A percentile compares a stretch with the other conserved stretches of the same genome.
These are phyloP conservation scores for Nysson spinosus DNA, from an alignment of 2,888 invertebrate species.

Conservation along the genomic window DNA sequence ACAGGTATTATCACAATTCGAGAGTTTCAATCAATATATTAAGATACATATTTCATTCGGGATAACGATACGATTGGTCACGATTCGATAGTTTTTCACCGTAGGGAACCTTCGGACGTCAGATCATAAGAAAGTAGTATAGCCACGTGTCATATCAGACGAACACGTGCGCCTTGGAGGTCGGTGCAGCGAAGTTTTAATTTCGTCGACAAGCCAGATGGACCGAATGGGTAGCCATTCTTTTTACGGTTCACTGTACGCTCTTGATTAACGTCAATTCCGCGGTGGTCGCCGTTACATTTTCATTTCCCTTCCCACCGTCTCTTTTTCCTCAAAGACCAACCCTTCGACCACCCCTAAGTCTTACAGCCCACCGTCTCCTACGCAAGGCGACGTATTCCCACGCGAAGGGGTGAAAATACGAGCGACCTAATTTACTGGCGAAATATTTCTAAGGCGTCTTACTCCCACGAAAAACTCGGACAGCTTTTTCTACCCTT, in stretches of 20 bases:
- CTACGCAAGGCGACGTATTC: neutral
- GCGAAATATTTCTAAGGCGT: slow-evolving; percentile 16
- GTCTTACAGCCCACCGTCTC: too few relatives aligned
- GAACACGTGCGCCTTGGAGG: slow-evolving; percentile 14
- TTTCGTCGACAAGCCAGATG: slow-evolving; percentile 42
- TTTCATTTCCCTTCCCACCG: slow-evolving; percentile 32
- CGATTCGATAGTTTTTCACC: too few relatives aligned
- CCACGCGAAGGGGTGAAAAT: slow-evolving; percentile 1
- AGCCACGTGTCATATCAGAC: slow-evolving; percentile 21
- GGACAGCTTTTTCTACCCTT: too few relatives aligned
- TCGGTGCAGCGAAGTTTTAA: slow-evolving; percentile 24
- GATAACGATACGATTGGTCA: too few relatives aligned
- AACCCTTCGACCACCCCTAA: too few relatives aligned
- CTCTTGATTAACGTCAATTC: slow-evolving; percentile 50
- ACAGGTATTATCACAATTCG: too few relatives aligned
- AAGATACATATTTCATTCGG: neutral
- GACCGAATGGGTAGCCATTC: slow-evolving; percentile 29
- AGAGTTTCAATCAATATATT: neutral
- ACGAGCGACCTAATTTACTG: slow-evolving; percentile 24
- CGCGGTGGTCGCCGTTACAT: slow-evolving; percentile 32
- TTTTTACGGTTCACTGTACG: slow-evolving; percentile 21
- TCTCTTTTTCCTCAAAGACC: neutral
- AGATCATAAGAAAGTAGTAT: slow-evolving; percentile 1
- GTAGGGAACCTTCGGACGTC: slow-evolving; percentile 37
- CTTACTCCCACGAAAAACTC: too few relatives aligned